Percentiles rank a stretch among this genome's conserved stretches.
Evolutionary conservation across 2,888 invertebrate species (phyloP).

Genomic region (Lycocerus yunnanus): DNA sequence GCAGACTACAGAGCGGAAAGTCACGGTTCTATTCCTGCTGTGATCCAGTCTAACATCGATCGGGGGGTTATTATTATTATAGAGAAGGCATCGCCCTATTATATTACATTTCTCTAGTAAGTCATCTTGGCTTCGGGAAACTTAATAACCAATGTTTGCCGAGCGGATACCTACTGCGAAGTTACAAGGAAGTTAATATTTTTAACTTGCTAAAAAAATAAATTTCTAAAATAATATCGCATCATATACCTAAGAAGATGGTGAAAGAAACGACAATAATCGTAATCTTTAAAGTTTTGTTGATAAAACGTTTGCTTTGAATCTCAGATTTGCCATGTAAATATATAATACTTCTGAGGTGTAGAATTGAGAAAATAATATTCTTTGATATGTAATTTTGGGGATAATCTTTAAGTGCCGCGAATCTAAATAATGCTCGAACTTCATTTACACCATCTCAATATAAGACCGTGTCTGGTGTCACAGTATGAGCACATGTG

Average conservation of each 20-base stretch:
- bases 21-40: too few relatives aligned
- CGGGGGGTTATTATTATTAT: too few relatives aligned
- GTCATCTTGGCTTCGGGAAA: too few relatives aligned
- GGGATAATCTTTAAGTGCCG: conserved; percentile 16
- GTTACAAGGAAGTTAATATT: background rate
- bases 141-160: too few relatives aligned
- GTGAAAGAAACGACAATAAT: background rate
- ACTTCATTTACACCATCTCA: conserved; percentile 25
- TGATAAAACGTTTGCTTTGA: background rate
- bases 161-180: background rate
- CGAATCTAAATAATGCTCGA: conserved; percentile 23
- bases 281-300: background rate
- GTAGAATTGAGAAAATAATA: background rate
- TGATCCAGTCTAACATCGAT: too few relatives aligned
- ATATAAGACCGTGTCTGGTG: conserved; percentile 27
- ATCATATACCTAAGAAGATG: background rate
- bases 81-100: too few relatives aligned
- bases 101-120: too few relatives aligned
- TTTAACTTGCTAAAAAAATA: background rate
- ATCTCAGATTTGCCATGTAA: background rate
- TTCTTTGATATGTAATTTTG: conserved; percentile 20
- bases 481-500: conserved; percentile 32
- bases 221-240: background rate
- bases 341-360: background rate
- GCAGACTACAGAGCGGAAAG: too few relatives aligned